These are phyloP conservation scores for Drosophila quadrilineata DNA, from an alignment of 1,140 invertebrate genomes.

Conservation along the genomic window DNA sequence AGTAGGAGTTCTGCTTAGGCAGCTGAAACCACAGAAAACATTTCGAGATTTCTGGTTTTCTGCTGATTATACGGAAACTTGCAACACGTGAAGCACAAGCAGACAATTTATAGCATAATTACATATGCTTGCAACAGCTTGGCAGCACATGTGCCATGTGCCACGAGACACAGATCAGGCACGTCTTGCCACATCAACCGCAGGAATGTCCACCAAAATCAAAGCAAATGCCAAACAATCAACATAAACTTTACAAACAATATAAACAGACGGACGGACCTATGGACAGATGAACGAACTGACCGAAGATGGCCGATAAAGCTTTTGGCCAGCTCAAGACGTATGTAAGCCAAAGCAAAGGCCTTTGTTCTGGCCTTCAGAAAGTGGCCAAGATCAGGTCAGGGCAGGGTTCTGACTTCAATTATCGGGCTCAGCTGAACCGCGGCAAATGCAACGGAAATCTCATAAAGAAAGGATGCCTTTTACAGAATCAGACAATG, in stretches of 20 bases:
- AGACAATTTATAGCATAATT: neutral
- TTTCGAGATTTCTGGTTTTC: slow-evolving; percentile 44
- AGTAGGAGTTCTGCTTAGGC: no score
- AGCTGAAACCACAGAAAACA: slow-evolving; percentile 38
- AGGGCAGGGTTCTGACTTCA: slow-evolving; percentile 1
- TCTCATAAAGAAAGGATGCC: slow-evolving; percentile 44
- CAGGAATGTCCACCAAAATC: slow-evolving; percentile 29
- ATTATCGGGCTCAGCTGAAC: slow-evolving; percentile 43
- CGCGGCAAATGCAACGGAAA: no score
- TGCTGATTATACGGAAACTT: slow-evolving; percentile 69
- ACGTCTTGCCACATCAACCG: slow-evolving; percentile 47
- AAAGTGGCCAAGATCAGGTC: slow-evolving; percentile 47
- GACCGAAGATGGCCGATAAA: slow-evolving; percentile 14
- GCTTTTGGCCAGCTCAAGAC: slow-evolving; percentile 4
- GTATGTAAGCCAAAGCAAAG: neutral
- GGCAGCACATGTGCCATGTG: slow-evolving; percentile 62
- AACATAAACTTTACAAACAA: slow-evolving; percentile 48
- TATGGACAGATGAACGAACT: no score
- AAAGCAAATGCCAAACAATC: slow-evolving; percentile 56
- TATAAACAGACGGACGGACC: slow-evolving; percentile 1
- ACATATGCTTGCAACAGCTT: neutral
- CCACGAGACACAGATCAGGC: slow-evolving; percentile 71
- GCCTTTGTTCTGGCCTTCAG: slow-evolving; percentile 16
- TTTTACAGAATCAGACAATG: slow-evolving; percentile 52
- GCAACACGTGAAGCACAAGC: slow-evolving; percentile 10